Evolutionary conservation across 2,113 vertebrate genomes (phyloP).

Genomic region (Oryctolagus cuniculus): DNA sequence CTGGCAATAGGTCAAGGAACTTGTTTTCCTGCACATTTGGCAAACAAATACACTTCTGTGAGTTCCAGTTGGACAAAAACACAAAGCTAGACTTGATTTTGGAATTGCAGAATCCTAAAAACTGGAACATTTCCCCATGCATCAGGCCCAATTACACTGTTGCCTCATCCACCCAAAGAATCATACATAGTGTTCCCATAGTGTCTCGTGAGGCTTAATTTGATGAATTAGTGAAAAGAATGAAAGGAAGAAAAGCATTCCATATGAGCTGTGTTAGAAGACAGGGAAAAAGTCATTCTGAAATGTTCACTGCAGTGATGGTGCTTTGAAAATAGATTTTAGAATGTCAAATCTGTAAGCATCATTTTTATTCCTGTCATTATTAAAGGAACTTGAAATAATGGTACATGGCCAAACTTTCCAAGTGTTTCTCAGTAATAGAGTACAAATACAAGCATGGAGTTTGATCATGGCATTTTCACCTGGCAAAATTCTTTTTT

Average conservation of each 20-base stretch:
- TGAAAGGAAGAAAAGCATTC: neutral
- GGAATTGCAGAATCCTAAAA: constrained; percentile 18
- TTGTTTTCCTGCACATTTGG: constrained; percentile 23
- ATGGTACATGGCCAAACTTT: neutral
- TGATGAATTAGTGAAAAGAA: constrained; percentile 58
- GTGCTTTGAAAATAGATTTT: constrained; percentile 47
- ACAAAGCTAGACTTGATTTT: constrained; percentile 25
- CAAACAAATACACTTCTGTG: constrained; percentile 28
- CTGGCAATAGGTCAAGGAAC: neutral
- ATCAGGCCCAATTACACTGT: neutral
- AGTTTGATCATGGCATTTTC: neutral
- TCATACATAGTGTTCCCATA: neutral
- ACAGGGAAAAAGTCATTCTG: constrained; percentile 11
- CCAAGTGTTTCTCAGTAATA: constrained; percentile 5
- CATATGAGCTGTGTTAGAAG: constrained; percentile 33
- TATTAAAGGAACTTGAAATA: constrained; percentile 19
- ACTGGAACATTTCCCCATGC: neutral
- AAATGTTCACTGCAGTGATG: constrained; percentile 13
- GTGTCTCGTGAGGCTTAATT: constrained; percentile 28
- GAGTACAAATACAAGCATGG: neutral
- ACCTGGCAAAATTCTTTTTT: constrained; percentile 30
- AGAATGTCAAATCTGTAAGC: constrained; percentile 49
- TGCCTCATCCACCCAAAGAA: neutral
- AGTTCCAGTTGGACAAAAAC: constrained; percentile 57
- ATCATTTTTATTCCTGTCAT: constrained; percentile 57